These are phyloP conservation scores for Eugnorisma glareosa DNA, from an alignment of 2,888 invertebrate species.

Conservation along the genomic window DNA sequence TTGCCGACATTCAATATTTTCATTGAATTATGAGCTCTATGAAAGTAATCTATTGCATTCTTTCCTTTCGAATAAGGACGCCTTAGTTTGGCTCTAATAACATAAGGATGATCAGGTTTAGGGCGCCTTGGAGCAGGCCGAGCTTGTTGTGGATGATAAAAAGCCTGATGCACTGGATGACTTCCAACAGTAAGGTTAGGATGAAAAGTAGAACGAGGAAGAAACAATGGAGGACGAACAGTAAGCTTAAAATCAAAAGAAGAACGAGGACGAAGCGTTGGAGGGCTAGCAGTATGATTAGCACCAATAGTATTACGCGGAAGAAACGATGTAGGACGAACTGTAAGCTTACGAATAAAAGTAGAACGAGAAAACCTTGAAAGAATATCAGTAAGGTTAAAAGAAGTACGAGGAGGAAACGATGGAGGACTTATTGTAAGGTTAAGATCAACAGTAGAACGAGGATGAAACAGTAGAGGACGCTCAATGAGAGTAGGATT, in stretches of 20 bases:
- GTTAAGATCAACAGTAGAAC: neutral
- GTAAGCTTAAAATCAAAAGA: neutral
- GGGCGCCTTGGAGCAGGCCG: neutral
- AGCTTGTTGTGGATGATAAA: neutral
- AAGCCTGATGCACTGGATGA: neutral
- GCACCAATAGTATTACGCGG: too few species aligned
- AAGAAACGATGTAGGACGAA: neutral
- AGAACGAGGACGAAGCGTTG: neutral
- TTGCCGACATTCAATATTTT: neutral
- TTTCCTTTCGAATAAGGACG: neutral
- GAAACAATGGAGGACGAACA: neutral
- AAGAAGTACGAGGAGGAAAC: neutral
- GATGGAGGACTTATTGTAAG: neutral
- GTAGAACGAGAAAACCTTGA: neutral
- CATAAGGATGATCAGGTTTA: neutral
- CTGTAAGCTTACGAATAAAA: neutral
- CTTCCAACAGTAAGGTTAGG: neutral
- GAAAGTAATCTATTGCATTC: slow-evolving; percentile 4
- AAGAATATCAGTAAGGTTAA: neutral
- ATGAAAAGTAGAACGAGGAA: slow-evolving; percentile 1
- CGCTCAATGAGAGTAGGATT: neutral
- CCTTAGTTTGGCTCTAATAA: neutral
- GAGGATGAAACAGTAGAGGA: neutral
- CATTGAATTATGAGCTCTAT: neutral
- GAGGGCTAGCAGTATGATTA: neutral